Base-by-base conservation (phyloP, 2,888 invertebrate genomes). In the Sisyra terminalis region DNA sequence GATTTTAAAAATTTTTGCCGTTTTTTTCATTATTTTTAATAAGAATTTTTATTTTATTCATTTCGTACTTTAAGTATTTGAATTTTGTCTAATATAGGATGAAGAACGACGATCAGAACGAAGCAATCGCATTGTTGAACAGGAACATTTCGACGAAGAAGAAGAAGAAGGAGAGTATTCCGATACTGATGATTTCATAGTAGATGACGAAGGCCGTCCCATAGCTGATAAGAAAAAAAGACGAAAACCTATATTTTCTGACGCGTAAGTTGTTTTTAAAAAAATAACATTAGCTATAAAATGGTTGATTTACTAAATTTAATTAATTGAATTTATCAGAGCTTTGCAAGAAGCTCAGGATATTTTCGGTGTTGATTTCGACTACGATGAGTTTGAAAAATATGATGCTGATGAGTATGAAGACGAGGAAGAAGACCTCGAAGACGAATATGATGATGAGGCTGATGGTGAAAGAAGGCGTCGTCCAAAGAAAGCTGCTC, bases 311-410 rank as follows among this genome's bases (percentile, higher is more conserved):
- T 10, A 13, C 30, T 3, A 29, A 11, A 30, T 30, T 44, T 17
- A 31, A 13, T n/a, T n/a, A n/a, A n/a, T n/a, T n/a, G n/a, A n/a
- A n/a, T n/a, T n/a, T n/a, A n/a, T n/a, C 50, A 86, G 79, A 9
- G 87, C 88, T 1, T 66, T 96, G 13, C 94, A 96, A 74, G 92
- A 97, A 61, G 98, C 97, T 42, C 94, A 96, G 61, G 97, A 98
- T 58, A 93, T 97, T 50, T 98, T 98, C 59, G 98, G 97, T 18
- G 93, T 96, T n/a, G 97, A 97, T 60, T 96, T 97, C 63, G 94
- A 90, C 56, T 90, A 84, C 56, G 88, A 88, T 46, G 89, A 90
- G 50, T 86, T 90, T 61, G 78, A 80, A 42, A 86, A 86, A 55
- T 86, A 85, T 55, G 87, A 80, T 5, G 85, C 87, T 42, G 88